phyloP scores from a whole-genome alignment of 2,113 vertebrate species.

The Cololabis saira region DNA sequence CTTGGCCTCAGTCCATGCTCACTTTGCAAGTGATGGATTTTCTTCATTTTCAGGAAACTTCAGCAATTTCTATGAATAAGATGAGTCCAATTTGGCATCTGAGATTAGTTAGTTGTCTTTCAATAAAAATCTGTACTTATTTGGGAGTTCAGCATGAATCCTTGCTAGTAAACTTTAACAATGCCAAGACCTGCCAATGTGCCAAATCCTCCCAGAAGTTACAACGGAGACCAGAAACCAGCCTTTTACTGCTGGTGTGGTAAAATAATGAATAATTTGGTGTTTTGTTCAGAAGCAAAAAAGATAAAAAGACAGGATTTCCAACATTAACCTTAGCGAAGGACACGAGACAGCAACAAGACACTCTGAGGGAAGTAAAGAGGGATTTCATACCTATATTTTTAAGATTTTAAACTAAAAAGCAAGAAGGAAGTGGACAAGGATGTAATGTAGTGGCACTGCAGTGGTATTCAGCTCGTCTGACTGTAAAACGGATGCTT shows the following conservation, averaged over 20 bases:
- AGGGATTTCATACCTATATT: not conserved
- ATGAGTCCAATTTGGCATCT: constrained; percentile 18
- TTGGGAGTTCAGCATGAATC: not conserved
- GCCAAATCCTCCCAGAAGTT: not conserved
- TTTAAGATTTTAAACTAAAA: not conserved
- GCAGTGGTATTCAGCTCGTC: not conserved
- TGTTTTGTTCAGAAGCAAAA: not conserved
- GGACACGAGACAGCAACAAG: not conserved
- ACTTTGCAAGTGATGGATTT: constrained; percentile 18
- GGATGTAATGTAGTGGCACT: constrained; percentile 6
- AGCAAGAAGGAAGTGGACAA: not conserved
- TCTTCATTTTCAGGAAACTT: constrained; percentile 22
- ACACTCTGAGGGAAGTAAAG: not conserved
- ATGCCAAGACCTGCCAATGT: not conserved
- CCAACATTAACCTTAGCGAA: no score
- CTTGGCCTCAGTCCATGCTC: constrained; percentile 22
- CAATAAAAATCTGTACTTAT: not conserved
- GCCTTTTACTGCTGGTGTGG: not conserved
- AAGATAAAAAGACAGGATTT: not conserved
- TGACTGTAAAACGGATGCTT: not conserved
- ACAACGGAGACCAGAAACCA: not conserved
- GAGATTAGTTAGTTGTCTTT: not conserved
- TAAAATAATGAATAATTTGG: not conserved
- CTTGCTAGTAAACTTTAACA: not conserved
- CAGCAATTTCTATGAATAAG: not conserved